Evolutionary conservation across 1,140 invertebrate genomes (phyloP).

Genomic region (Scaptomyza graminum): DNA sequence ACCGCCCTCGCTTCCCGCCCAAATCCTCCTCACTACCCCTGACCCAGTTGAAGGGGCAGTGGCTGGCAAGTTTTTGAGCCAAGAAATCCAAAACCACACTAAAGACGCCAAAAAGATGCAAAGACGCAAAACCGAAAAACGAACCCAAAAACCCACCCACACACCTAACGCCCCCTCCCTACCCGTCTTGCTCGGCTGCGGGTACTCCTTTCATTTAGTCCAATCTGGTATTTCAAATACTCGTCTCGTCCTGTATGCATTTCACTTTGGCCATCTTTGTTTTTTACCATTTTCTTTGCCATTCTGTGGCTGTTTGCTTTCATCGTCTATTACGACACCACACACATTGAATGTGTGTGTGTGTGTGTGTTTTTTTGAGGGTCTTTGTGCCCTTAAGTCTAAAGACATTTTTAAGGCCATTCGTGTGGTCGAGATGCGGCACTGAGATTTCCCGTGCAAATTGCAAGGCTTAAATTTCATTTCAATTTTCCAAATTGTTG

Average conservation of each 20-base stretch:
- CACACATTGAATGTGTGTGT: constrained; percentile 39
- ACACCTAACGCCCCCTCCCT: neutral
- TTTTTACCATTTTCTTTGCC: constrained; percentile 40
- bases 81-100: constrained; percentile 83
- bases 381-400: constrained; percentile 39
- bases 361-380: constrained; percentile 21
- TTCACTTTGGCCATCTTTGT: constrained; percentile 46
- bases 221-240: constrained; percentile 42
- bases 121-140: constrained; percentile 49
- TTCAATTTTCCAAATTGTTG: constrained; percentile 74
- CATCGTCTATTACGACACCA: constrained; percentile 76
- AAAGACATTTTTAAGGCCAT: constrained; percentile 73
- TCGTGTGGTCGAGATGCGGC: constrained; percentile 57
- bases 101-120: constrained; percentile 76
- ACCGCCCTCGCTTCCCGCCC: neutral
- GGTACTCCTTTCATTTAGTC: constrained; percentile 34
- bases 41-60: neutral
- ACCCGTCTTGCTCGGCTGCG: neutral
- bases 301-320: constrained; percentile 60
- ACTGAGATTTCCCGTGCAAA: constrained; percentile 71
- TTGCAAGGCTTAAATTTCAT: constrained; percentile 78
- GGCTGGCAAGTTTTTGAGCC: constrained; percentile 65
- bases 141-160: constrained; percentile 23
- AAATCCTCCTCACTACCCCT: neutral
- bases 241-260: constrained; percentile 36